Conservation (phyloP, 2,113 vertebrate species). For the Miniopterus natalensis region DNA sequence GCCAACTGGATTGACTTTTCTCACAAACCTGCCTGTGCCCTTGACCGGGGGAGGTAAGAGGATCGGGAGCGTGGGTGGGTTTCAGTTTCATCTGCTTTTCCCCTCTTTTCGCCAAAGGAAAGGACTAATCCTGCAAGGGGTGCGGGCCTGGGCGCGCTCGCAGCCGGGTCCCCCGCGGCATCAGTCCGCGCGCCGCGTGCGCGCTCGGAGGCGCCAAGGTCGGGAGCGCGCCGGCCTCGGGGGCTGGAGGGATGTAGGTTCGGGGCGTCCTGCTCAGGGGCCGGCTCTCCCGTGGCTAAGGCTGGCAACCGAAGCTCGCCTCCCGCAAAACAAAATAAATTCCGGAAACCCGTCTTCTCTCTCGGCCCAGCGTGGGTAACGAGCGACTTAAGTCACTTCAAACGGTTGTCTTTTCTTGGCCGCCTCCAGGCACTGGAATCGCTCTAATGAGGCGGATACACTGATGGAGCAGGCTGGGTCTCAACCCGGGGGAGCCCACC, state of each 20-base stretch:
- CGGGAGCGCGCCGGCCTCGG: fast-evolving
- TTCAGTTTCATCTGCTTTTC: not conserved
- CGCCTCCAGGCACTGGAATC: not conserved
- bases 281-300: too few relatives aligned
- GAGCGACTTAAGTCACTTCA: not conserved
- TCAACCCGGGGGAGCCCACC: not conserved
- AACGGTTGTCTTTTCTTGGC: not conserved
- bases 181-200: fast-evolving
- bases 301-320: not conserved
- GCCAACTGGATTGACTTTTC: not conserved
- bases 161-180: fast-evolving
- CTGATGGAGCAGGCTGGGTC: not conserved
- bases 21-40: not conserved
- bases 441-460: not conserved
- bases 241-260: fast-evolving
- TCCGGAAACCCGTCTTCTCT: not conserved
- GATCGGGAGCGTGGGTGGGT: fast-evolving
- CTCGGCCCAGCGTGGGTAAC: fast-evolving
- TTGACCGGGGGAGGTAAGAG: not conserved
- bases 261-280: fast-evolving
- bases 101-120: too few relatives aligned
- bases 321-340: not conserved
- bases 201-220: fast-evolving
- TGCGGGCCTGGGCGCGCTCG: too few relatives aligned
- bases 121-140: not conserved